Evolutionary conservation across 2,797 vertebrate genomes (phyloP).

Genomic region (Apodemus agrarius): DNA sequence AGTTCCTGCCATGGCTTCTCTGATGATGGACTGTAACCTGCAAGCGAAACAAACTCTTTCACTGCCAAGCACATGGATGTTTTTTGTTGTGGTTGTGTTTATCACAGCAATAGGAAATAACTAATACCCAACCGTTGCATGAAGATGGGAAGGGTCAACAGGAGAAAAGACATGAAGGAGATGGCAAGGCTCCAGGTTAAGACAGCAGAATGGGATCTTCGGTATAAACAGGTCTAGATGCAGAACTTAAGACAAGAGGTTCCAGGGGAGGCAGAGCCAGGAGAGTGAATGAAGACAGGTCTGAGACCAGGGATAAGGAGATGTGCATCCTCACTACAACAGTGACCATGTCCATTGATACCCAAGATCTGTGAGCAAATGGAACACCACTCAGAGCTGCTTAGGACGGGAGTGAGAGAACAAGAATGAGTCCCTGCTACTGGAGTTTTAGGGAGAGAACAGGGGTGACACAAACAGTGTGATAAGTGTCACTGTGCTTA

Average conservation of each 20-base stretch:
- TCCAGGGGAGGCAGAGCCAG: background rate
- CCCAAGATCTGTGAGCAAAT: background rate
- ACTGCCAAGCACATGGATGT: background rate
- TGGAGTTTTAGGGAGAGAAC: background rate
- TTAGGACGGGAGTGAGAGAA: background rate
- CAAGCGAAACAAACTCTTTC: background rate
- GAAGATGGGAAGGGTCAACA: background rate
- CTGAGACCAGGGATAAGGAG: accelerated
- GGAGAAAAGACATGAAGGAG: too few species aligned
- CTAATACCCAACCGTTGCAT: background rate
- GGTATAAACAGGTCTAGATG: background rate
- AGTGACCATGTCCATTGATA: background rate
- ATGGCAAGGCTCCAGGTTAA: accelerated
- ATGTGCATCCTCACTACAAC: background rate
- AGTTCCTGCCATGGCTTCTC: background rate
- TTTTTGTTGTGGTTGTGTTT: background rate
- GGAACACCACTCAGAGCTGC: too few species aligned
- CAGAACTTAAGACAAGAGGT: background rate
- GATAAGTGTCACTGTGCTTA: background rate
- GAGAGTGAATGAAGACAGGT: accelerated
- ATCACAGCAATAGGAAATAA: background rate
- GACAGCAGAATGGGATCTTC: accelerated
- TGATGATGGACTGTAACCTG: background rate
- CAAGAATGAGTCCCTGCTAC: background rate
- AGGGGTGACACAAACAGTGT: background rate